These are phyloP conservation scores for Gallinago media DNA, from an alignment of 2,113 vertebrate genomes.

Conservation along the genomic window DNA sequence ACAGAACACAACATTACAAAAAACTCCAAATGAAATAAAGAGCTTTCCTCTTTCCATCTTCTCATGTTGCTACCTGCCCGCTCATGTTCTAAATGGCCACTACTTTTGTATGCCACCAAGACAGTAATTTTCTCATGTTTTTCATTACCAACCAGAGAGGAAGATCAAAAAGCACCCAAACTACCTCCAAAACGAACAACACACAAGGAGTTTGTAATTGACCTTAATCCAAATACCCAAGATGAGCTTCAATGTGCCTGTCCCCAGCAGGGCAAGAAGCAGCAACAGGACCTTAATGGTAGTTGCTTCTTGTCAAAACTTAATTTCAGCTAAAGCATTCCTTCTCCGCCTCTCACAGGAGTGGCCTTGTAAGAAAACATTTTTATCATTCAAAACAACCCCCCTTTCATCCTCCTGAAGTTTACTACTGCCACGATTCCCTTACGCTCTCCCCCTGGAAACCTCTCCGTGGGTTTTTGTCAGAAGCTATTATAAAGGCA, in stretches of 20 bases:
- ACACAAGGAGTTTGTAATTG: not conserved
- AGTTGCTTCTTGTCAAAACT: not conserved
- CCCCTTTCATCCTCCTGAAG: not conserved
- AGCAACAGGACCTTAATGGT: fast-evolving
- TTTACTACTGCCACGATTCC: not conserved
- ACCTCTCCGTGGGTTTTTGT: not conserved
- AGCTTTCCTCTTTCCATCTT: not conserved
- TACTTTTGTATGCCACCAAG: not conserved
- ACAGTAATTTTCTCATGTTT: not conserved
- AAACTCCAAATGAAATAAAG: not conserved
- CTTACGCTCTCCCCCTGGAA: not conserved
- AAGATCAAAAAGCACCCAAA: not conserved
- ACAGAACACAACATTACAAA: not conserved
- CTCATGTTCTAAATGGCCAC: not conserved
- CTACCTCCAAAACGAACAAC: not conserved
- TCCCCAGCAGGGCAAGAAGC: not conserved
- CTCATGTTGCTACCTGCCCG: not conserved
- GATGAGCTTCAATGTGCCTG: not conserved
- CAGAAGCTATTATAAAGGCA: not conserved
- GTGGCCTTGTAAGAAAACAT: not conserved
- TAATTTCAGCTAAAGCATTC: not conserved
- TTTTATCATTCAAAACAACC: not conserved
- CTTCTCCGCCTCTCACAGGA: not conserved
- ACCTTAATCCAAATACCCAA: not conserved
- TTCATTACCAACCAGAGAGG: not conserved